These are phyloP conservation scores for Dione vanillae DNA, from an alignment of 2,888 invertebrate genomes.

Conservation along the genomic window DNA sequence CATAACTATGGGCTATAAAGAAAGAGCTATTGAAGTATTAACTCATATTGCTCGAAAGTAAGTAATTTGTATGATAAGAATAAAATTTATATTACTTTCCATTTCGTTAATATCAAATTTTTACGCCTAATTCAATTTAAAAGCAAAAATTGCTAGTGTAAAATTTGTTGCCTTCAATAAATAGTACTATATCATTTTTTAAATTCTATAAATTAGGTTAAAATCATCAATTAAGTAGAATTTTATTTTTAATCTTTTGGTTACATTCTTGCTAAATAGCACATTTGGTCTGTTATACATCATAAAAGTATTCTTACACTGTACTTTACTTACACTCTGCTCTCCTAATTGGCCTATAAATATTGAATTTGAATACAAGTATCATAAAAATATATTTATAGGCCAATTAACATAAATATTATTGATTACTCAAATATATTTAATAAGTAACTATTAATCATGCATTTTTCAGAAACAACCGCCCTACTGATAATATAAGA, in stretches of 20 bases:
- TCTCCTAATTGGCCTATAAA: too few species aligned
- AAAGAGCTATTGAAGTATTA: conserved; percentile 86
- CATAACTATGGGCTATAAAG: conserved; percentile 86
- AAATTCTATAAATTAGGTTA: not conserved
- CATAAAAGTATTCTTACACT: too few species aligned
- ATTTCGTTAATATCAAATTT: too few species aligned
- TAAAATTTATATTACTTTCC: not conserved
- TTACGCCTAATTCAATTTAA: not conserved
- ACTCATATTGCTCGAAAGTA: conserved; percentile 85
- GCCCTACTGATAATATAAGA: conserved; percentile 64
- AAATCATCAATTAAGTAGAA: too few species aligned
- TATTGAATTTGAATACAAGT: too few species aligned
- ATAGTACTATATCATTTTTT: not conserved
- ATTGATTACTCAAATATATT: not conserved
- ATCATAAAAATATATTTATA: not conserved
- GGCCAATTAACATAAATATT: not conserved
- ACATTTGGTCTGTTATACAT: too few species aligned
- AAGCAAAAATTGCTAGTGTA: not conserved
- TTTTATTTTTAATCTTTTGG: too few species aligned
- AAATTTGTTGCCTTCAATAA: not conserved
- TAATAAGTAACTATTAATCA: not conserved
- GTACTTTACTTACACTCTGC: too few species aligned
- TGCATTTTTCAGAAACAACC: conserved; percentile 69
- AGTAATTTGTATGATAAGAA: conserved; percentile 41
- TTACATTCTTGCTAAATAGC: too few species aligned